These are phyloP conservation scores for Mythimna vitellina DNA, from an alignment of 2,888 invertebrate species.

Conservation along the genomic window DNA sequence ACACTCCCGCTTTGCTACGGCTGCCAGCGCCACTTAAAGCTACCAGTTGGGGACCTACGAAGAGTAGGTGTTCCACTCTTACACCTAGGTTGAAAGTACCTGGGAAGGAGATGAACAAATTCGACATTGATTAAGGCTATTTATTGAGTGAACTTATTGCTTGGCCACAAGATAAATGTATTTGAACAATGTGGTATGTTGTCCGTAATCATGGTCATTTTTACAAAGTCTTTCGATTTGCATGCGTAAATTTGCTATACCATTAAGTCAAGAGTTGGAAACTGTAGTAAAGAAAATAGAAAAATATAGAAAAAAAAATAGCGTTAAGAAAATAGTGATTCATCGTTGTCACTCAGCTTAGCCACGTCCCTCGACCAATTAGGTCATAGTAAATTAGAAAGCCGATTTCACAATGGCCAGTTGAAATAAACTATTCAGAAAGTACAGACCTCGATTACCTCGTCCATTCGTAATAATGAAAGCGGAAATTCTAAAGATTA, in stretches of 20 bases:
- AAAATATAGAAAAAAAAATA: too few species aligned
- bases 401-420: too few species aligned
- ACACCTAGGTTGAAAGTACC: constrained; percentile 98
- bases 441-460: too few species aligned
- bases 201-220: not conserved
- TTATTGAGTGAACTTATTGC: not conserved
- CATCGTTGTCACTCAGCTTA: too few species aligned
- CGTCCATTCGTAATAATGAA: too few species aligned
- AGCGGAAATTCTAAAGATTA: too few species aligned
- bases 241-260: not conserved
- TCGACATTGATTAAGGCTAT: not conserved
- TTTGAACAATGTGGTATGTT: not conserved
- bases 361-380: too few species aligned
- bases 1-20: constrained; percentile 97
- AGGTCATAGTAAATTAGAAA: too few species aligned
- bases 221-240: not conserved
- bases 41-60: constrained; percentile 99
- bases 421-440: too few species aligned
- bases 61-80: constrained; percentile 98
- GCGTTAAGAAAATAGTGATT: too few species aligned
- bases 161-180: not conserved
- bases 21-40: constrained; percentile 93
- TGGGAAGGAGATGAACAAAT: constrained; percentile 69
- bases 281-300: too few species aligned
- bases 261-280: not conserved